Evolutionary conservation across 2,113 vertebrate species (phyloP).

Genomic region (Salvelinus sp.): DNA sequence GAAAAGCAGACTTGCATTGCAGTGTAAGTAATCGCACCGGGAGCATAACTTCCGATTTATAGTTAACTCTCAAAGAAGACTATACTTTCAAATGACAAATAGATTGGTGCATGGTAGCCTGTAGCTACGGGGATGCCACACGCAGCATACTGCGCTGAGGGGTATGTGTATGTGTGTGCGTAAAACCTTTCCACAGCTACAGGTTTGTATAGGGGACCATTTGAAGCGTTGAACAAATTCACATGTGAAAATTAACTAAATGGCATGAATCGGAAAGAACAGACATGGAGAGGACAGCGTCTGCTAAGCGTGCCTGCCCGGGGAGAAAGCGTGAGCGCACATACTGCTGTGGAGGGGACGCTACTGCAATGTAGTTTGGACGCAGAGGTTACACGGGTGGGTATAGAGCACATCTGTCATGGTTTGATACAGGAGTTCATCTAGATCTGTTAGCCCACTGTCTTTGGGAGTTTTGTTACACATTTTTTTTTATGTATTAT

Average conservation of each 20-base stretch:
- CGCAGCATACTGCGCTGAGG: not conserved
- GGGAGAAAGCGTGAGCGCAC: not conserved
- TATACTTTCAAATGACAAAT: not conserved
- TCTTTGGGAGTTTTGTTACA: not conserved
- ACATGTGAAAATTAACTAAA: not conserved
- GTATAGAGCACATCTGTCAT: not conserved
- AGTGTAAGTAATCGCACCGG: not conserved
- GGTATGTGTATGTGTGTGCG: constrained; percentile 9
- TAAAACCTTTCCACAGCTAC: constrained; percentile 29
- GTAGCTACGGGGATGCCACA: not conserved
- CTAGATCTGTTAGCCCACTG: not conserved
- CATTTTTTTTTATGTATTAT: too few relatives aligned
- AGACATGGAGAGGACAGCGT: not conserved
- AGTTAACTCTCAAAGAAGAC: not conserved
- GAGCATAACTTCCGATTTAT: constrained; percentile 4
- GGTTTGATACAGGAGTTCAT: not conserved
- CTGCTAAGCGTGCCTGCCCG: not conserved
- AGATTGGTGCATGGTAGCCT: not conserved
- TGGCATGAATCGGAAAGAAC: not conserved
- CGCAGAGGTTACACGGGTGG: constrained; percentile 1
- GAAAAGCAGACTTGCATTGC: constrained; percentile 15
- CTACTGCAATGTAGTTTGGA: constrained; percentile 13
- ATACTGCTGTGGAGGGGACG: not conserved
- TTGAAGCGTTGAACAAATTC: not conserved
- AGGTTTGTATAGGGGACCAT: not conserved